Base-by-base conservation (phyloP, 2,888 invertebrate species). In the Cybosia mesomella region DNA sequence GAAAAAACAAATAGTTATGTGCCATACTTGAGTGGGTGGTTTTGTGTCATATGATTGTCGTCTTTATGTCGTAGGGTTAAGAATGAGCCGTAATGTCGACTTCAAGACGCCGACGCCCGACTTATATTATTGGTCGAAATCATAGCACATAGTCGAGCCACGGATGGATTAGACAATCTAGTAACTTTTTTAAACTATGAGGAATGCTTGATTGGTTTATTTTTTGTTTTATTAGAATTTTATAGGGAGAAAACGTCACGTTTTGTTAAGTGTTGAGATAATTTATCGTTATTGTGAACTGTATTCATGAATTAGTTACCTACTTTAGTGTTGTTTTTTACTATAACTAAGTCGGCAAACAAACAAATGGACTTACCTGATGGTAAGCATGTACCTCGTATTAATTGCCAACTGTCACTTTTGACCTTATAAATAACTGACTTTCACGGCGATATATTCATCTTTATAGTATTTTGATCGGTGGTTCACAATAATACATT, bases 1-100 rank as follows among this genome's bases (percentile, higher is more conserved):
- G 88, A 87, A 88, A 87, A 88, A 92, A 90, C 90, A 89, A 89
- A 89, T 89, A 89, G 87, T 85, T 86, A 83, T 80, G 83, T 74
- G 74, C 79, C 84, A 83, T 87, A 87, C 87, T 90, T 88, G 88
- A 87, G 91, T 90, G 85, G 88, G 89, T 83, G 89, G 77, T 74
- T 72, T 80, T 75, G 71, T 76, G 80, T 72, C 78, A 77, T 64
- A 62, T 75, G 68, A 86, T 82, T 83, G 64, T 80, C 72, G 72
- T 82, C 83, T 83, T 69, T 84, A 76, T 75, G 64, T 21, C 71
- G 78, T 83, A 66, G 78, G 73, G 66, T 81, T 77, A 84, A 71
- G 75, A 75, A 67, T 74, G 73, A 81, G 72, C 70, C 75, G 80
- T 76, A 76, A 74, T 78, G 65, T 74, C 72, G 78, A 80, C 73